These are phyloP conservation scores for Eledone cirrhosa DNA, from an alignment of 2,888 invertebrate species.

Conservation along the genomic window DNA sequence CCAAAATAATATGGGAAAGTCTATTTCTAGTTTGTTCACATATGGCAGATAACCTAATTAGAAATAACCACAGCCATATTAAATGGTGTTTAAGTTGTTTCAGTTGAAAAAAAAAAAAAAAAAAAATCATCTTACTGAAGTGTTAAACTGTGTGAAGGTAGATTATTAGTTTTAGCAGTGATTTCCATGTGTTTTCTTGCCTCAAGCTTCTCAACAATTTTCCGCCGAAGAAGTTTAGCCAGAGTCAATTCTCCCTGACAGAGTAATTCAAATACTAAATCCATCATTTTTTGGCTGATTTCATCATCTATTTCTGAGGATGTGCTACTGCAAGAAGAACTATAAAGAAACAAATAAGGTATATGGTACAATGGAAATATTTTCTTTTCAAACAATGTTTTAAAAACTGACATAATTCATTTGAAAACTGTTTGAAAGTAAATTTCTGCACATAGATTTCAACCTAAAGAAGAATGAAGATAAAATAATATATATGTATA, in stretches of 20 bases:
- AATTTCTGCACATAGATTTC: too few species aligned
- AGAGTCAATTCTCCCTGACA: constrained; percentile 90
- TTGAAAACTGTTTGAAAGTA: too few species aligned
- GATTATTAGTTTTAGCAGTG: constrained; percentile 38
- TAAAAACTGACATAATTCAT: too few species aligned
- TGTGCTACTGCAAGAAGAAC: constrained; percentile 64
- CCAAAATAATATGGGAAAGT: too few species aligned
- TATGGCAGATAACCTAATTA: too few species aligned
- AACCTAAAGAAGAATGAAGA: too few species aligned
- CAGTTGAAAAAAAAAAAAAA: constrained; percentile 31
- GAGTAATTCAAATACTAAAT: constrained; percentile 92
- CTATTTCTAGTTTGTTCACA: too few species aligned
- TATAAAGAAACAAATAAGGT: constrained; percentile 36
- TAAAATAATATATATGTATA: too few species aligned
- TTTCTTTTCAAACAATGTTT: too few species aligned
- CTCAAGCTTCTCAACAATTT: constrained; percentile 86
- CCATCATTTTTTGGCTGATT: constrained; percentile 84
- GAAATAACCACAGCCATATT: too few species aligned
- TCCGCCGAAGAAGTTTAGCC: constrained; percentile 84
- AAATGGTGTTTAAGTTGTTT: too few species aligned
- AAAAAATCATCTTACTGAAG: constrained; percentile 9
- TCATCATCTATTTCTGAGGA: constrained; percentile 79
- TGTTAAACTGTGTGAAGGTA: constrained; percentile 35
- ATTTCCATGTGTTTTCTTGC: constrained; percentile 60
- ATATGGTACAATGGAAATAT: too few species aligned